Base-by-base conservation (phyloP, 37 sponge, comb jelly and placozoan genomes). In the Ianthella basta region DNA sequence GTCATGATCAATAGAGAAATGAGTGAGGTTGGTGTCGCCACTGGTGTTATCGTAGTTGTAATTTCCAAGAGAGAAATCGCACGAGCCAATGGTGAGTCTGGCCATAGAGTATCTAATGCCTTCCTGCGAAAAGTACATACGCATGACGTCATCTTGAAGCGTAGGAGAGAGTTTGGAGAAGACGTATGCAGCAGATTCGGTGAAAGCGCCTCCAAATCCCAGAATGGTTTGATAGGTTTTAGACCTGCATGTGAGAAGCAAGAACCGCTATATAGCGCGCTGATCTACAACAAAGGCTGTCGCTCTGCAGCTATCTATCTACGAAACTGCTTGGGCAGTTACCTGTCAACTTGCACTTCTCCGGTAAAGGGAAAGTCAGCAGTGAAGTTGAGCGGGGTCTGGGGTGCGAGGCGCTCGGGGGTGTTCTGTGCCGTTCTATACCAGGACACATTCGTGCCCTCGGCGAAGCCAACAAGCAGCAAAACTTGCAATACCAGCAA, bases 131-230 rank as follows among this genome's bases (percentile, higher is more conserved):
- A 91, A 94, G 60, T 91, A 94, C 85, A 88, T 82, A 25, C 85
- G 36, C 56, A 94, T 67, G 12, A 94, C 66, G 29, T 87, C 77
- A 3, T 85, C 16, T 66, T 88, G 94, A 39, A 85, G 82, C 10
- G 86, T 60, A 37, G 86, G 30, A 73, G 83, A 85, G 30, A 94
- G 86, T 56, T 83, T 87, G 57, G 88, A 85, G 53, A 89, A 88
- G 44, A 91, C 80, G 33, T 61, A 88, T 19, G 92, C 74, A 27
- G 94, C 89, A 72, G 91, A 81, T 25, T 94, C 94, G 3, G 94
- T 94, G 82, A 94, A 94, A 18, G 94, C 94, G n/a, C 94, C 94
- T 38, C 94, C 94, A 85, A 94, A 94, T 12, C 94, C 94, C 19
- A 88, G 35, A 44, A 94, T 84, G 3, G 87, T 90, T 60, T 94